Conservation (phyloP, 2,888 invertebrate genomes). For the Adela reaumurella region DNA sequence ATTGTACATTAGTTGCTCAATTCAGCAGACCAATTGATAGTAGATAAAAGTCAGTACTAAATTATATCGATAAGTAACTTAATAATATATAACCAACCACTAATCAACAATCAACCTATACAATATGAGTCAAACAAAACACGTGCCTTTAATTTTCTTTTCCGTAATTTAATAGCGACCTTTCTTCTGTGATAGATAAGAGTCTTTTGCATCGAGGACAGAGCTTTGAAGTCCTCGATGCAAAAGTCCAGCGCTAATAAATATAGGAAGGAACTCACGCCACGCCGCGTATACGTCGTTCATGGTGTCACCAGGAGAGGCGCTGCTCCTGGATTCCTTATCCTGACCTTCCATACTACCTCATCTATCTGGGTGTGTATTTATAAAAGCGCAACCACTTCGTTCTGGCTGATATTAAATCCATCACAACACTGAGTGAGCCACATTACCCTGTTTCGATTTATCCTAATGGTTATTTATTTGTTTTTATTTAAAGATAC, state of each 20-base stretch:
- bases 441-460: no score
- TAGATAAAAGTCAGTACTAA: no score
- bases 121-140: not conserved
- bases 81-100: no score
- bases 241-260: no score
- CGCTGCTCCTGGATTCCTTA: slow-evolving; percentile 34
- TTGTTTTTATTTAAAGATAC: no score
- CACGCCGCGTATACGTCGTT: slow-evolving; percentile 63
- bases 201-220: not conserved
- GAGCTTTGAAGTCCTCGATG: not conserved
- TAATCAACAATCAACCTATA: no score
- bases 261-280: slow-evolving; percentile 49
- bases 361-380: slow-evolving; percentile 30
- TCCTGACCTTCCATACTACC: slow-evolving; percentile 11
- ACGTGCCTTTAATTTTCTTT: not conserved
- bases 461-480: no score
- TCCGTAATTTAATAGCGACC: not conserved
- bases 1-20: no score
- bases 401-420: no score
- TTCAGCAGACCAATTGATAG: no score
- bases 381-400: not conserved
- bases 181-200: not conserved
- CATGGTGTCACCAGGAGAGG: slow-evolving; percentile 59
- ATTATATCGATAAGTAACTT: no score
- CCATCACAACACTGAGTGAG: no score